Conservation (phyloP, 1,140 invertebrate genomes). For the Monomorium pharaonis region DNA sequence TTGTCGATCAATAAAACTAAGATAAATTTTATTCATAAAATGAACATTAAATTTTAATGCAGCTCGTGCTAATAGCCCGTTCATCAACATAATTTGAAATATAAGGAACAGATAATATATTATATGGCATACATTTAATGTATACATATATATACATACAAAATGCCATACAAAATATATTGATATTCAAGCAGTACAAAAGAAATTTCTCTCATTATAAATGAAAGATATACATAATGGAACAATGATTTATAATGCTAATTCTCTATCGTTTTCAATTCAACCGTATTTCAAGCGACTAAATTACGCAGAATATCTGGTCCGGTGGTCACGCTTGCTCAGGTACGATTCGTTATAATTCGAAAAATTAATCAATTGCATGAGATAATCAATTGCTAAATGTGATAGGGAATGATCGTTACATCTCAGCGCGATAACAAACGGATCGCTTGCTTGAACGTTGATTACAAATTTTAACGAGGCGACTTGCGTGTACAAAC, state of each 20-base stretch:
- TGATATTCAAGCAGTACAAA: background rate
- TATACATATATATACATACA: background rate
- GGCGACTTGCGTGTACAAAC: background rate
- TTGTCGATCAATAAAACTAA: background rate
- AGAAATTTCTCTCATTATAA: background rate
- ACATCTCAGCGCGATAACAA: background rate
- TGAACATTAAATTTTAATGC: background rate
- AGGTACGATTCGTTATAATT: background rate
- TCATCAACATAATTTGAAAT: background rate
- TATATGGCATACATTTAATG: background rate
- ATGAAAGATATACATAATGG: background rate
- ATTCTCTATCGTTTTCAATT: constrained; percentile 3
- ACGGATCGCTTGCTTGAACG: background rate
- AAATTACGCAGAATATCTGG: background rate
- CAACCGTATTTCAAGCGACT: background rate
- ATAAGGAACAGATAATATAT: background rate
- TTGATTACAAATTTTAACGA: background rate
- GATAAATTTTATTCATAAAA: background rate
- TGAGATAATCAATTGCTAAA: background rate
- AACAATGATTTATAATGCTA: background rate
- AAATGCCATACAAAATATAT: background rate
- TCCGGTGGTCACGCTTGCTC: background rate
- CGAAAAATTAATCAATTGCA: background rate
- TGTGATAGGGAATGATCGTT: background rate
- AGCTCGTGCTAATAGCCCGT: background rate